Percentiles rank a stretch among this genome's conserved stretches.
Evolutionary conservation across 2,797 vertebrate genomes (phyloP).

Genomic region (Saxicola maurus): DNA sequence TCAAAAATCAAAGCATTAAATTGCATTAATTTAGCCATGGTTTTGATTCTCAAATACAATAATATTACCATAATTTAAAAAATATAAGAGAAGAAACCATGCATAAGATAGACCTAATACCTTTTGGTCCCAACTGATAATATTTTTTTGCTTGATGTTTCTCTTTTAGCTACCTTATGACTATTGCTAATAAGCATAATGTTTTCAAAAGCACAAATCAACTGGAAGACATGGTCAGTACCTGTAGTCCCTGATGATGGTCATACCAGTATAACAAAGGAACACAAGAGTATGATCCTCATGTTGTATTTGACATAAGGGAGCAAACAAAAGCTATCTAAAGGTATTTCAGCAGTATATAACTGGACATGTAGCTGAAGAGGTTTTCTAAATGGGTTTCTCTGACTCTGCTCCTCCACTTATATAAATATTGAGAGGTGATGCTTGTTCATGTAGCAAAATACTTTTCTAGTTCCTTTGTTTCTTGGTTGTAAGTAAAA

Average conservation of each 20-base stretch:
- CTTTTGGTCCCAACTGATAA: background rate
- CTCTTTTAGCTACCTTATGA: background rate
- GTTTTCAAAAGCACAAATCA: background rate
- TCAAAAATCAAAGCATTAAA: background rate
- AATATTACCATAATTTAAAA: background rate
- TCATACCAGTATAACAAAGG: background rate
- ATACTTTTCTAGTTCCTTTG: background rate
- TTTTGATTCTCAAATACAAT: background rate
- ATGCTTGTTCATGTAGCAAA: background rate
- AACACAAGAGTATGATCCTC: background rate
- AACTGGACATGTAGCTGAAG: background rate
- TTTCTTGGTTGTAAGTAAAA: conserved; percentile 3
- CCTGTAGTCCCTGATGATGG: background rate
- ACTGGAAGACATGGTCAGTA: background rate
- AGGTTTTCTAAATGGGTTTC: background rate
- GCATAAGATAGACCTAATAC: background rate
- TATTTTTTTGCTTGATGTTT: background rate
- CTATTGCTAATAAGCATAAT: background rate
- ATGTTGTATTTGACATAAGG: background rate
- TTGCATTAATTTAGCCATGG: background rate
- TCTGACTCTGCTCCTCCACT: background rate
- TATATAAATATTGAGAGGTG: background rate
- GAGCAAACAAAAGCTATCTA: background rate
- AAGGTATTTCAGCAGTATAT: background rate
- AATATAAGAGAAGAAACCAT: background rate